Evolutionary conservation across 2,797 vertebrate species (phyloP), one percentile per base, ranked within the genome.

Genomic region (Rhinogobio ventralis): DNA sequence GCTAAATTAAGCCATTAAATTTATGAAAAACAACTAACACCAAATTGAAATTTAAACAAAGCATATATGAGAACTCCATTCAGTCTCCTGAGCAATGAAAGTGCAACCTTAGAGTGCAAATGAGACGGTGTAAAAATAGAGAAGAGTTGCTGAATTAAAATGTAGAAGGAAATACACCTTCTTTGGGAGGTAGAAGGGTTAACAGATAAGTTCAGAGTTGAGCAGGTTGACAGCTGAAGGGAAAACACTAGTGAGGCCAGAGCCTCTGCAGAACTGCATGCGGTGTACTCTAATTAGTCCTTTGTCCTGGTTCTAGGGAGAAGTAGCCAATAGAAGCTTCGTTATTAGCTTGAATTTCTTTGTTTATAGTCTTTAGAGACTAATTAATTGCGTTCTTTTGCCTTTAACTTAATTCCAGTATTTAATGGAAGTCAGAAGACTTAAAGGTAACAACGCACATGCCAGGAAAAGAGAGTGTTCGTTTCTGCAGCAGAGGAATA

Each of bases 351-450:
- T 77, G 79, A 69, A 64, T 88, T 74, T 87, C 64, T 83, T 51
- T 74, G 62, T 64, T 79, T 46, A 49, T 36, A 60, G 85, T 46
- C 82, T 85, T 78, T 62, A 20, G 85, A 75, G 85, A 86, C 79
- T 73, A 86, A 88, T 88, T 86, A 88, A 84, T 81, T 86, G 33
- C 6, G 28, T 86, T 83, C 1, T 69, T 84, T 81, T 83, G 36
- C 78, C 51, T 86, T 84, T 84, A 81, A 75, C 57, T 75, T 55
- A 72, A 53, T 67, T 74, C 51, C 82, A 84, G 28, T 69, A 60
- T 88, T 79, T 86, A 80, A 86, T 86, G 64, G 79, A 71, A 84
- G 85, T 81, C 72, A 79, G 57, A 80, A 81, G 71, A 53, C 66
- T 68, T 82, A 45, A 86, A 88, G 77, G 51, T 62, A 73, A 46